Evolutionary conservation across 2,888 invertebrate species (phyloP), one percentile per base, ranked within the genome.

Genomic region (Blera fallax): DNA sequence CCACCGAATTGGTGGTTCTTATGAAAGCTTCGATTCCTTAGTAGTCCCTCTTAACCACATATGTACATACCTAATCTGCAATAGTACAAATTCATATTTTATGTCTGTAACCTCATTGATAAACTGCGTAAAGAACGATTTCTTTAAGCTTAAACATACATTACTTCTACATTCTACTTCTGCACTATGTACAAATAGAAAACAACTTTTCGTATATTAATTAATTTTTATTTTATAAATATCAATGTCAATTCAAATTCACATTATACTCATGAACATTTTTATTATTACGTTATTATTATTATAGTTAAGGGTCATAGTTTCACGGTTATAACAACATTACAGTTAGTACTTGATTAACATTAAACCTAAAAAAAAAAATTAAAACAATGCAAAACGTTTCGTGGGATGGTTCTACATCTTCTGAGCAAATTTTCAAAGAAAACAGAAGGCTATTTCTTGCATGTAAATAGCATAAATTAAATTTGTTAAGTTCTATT

Each of bases 241-340:
- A 83, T 83, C 78, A 60, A 78, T 79, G 73, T 64, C 43, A 74
- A 79, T 74, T 79, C 48, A 73, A 83, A 74, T 67, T 83, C 73
- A 73, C 69, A 79, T 45, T 27, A 45, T 48, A 40, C 50, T 14
- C 10, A 40, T 40, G 54, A 69, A 69, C 40, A 40, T 14, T 45
- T 45, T 58, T 34, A 11, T 32, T 34, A 48, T 24, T 64, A 56
- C 14, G 18, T 65, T 34, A 40, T 54, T 58, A 32, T 32, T 21
- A 52, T 62, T 52, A 78, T 40, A 62, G 54, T 70, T 45, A 77
- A 21, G 40, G 37, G 65, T 29, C 54, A 78, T 70, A 32, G 27
- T 29, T 73, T 62, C 52, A 48, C 58, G 56, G 58, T 69, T 69
- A 50, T 79, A 74, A 79, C 65, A 83, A 67, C 67, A 69, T 56